These are phyloP conservation scores for Megathymus violae DNA, from an alignment of 1,140 invertebrate genomes.

Conservation along the genomic window DNA sequence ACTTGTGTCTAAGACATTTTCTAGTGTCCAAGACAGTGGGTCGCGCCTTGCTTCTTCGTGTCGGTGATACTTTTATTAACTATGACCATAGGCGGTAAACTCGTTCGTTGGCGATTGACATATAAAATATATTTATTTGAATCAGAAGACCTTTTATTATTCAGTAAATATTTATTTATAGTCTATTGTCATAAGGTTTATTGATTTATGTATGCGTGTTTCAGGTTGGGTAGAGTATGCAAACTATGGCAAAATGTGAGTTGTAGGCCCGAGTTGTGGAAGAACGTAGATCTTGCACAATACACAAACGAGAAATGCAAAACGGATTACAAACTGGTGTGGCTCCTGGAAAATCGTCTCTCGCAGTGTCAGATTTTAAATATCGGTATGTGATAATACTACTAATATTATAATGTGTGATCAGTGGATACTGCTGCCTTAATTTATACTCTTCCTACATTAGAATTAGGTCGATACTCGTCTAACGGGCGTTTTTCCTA, in stretches of 20 bases:
- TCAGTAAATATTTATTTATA: conserved; percentile 4
- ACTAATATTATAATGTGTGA: not conserved
- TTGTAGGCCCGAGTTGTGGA: conserved; percentile 88
- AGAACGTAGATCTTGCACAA: conserved; percentile 89
- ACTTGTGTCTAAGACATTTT: too few species aligned
- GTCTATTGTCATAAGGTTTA: not conserved
- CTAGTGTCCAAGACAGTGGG: too few species aligned
- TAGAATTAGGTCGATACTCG: too few species aligned
- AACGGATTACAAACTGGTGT: conserved; percentile 89
- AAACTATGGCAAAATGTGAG: conserved; percentile 89
- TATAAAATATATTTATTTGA: too few species aligned
- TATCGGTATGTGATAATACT: conserved; percentile 86
- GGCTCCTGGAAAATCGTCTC: conserved; percentile 90
- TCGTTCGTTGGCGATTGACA: too few species aligned
- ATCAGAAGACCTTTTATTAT: too few species aligned
- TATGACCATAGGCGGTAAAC: too few species aligned
- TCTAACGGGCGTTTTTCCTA: too few species aligned
- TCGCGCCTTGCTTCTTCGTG: too few species aligned
- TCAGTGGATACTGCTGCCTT: not conserved
- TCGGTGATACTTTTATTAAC: too few species aligned
- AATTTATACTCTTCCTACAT: too few species aligned
- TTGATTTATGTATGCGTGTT: conserved; percentile 41
- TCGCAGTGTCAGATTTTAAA: conserved; percentile 89
- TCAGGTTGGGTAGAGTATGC: conserved; percentile 90
- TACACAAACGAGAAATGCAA: conserved; percentile 89